Evolutionary conservation across 2,113 vertebrate genomes (phyloP).

Genomic region (Pyrgilauda ruficollis): DNA sequence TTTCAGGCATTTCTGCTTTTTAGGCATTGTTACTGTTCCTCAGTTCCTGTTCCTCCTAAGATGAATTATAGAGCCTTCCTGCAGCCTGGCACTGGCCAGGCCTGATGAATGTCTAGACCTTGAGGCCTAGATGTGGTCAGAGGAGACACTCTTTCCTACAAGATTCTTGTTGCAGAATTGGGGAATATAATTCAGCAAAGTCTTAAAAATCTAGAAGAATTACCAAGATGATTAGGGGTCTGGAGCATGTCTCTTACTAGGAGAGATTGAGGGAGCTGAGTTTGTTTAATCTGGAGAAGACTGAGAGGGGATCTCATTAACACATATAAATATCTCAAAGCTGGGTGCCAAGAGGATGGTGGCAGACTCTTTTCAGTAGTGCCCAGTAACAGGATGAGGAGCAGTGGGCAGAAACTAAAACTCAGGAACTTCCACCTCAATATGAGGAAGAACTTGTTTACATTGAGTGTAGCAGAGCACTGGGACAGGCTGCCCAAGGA

Average conservation of each 20-base stretch:
- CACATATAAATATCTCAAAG: background rate
- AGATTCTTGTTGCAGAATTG: background rate
- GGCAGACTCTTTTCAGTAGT: background rate
- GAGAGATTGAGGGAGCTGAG: background rate
- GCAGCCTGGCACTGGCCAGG: background rate
- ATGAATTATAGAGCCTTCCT: background rate
- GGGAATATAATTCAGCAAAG: background rate
- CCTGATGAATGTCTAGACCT: background rate
- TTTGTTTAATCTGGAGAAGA: background rate
- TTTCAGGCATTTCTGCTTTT: background rate
- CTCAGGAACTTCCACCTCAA: background rate
- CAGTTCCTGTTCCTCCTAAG: background rate
- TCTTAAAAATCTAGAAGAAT: conserved; percentile 16
- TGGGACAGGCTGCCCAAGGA: background rate
- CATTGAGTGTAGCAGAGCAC: background rate
- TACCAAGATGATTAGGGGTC: background rate
- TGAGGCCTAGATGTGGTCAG: background rate
- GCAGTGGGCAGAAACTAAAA: background rate
- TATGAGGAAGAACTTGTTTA: background rate
- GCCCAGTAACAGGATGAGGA: background rate
- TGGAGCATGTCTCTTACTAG: background rate
- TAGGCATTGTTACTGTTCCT: background rate
- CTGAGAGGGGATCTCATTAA: background rate
- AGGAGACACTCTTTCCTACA: background rate
- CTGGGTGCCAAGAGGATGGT: background rate